phyloP scores from a whole-genome alignment of 2,888 invertebrate genomes.

The Xestoiulus laeticollis region DNA sequence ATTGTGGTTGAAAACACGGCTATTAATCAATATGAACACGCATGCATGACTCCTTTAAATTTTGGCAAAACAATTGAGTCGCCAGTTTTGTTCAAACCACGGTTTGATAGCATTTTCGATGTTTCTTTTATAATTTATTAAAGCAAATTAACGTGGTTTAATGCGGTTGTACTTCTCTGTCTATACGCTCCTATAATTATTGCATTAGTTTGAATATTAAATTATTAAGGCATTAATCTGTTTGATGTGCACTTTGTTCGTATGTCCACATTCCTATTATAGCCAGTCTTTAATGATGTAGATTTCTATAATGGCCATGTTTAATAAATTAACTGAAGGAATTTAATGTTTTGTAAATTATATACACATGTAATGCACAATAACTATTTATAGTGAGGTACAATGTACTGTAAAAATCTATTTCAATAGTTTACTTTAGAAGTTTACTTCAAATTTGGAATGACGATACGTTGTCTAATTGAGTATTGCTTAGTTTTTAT shows the following conservation, averaged over 20 bases:
- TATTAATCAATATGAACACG: constrained; percentile 26
- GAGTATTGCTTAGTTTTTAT: too few species aligned
- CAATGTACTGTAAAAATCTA: too few species aligned
- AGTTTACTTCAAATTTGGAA: too few species aligned
- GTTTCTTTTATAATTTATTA: not conserved
- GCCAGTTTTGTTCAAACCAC: not conserved
- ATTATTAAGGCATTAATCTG: not conserved
- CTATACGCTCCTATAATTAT: not conserved
- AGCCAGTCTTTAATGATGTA: too few species aligned
- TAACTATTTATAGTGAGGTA: too few species aligned
- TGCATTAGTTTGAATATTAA: not conserved
- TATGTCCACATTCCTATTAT: too few species aligned
- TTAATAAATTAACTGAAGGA: too few species aligned
- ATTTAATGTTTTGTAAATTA: too few species aligned
- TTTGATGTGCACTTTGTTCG: not conserved
- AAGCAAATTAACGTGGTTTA: not conserved
- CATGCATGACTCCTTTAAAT: constrained; percentile 18
- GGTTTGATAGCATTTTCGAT: not conserved
- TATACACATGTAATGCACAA: too few species aligned
- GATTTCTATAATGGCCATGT: too few species aligned
- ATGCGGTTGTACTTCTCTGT: not conserved
- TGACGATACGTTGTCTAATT: too few species aligned
- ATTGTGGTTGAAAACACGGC: constrained; percentile 1
- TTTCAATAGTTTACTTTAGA: too few species aligned
- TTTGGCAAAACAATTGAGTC: not conserved